Evolutionary conservation across 1,140 invertebrate species (phyloP).

Genomic region (Drosophila nebulosa): DNA sequence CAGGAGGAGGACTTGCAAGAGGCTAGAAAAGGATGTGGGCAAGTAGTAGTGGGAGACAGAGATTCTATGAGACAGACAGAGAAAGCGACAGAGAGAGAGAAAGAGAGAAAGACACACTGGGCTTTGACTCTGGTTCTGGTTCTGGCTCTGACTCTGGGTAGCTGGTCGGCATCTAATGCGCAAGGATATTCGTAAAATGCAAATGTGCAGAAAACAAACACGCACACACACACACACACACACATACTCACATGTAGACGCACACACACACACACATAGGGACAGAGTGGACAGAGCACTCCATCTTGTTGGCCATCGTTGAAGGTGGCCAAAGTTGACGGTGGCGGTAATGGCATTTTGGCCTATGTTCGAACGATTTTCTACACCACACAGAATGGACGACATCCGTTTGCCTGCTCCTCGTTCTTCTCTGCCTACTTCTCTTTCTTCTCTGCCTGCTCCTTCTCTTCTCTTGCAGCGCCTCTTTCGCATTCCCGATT

Average conservation of each 20-base stretch:
- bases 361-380: conserved; percentile 74
- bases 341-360: conserved; percentile 77
- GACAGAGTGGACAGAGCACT: conserved; percentile 27
- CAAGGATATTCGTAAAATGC: conserved; percentile 81
- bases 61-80: not conserved
- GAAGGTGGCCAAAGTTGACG: conserved; percentile 63
- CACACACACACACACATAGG: not conserved
- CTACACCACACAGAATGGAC: conserved; percentile 46
- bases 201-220: conserved; percentile 77
- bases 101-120: conserved; percentile 10
- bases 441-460: not conserved
- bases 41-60: not conserved
- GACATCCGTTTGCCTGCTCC: not conserved
- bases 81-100: conserved; percentile 25
- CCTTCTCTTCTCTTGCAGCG: not conserved
- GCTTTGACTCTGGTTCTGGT: not conserved
- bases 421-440: not conserved
- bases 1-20: not conserved
- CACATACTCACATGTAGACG: conserved; percentile 1
- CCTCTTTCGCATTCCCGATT: not conserved
- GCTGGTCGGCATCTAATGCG: conserved; percentile 65
- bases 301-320: conserved; percentile 57
- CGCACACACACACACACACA: conserved; percentile 32
- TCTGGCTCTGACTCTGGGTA: not conserved
- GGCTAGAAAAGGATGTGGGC: conserved; percentile 2